Evolutionary conservation across 2,888 invertebrate species (phyloP), one percentile per base, ranked within the genome.

Genomic region (Clunio marinus): DNA sequence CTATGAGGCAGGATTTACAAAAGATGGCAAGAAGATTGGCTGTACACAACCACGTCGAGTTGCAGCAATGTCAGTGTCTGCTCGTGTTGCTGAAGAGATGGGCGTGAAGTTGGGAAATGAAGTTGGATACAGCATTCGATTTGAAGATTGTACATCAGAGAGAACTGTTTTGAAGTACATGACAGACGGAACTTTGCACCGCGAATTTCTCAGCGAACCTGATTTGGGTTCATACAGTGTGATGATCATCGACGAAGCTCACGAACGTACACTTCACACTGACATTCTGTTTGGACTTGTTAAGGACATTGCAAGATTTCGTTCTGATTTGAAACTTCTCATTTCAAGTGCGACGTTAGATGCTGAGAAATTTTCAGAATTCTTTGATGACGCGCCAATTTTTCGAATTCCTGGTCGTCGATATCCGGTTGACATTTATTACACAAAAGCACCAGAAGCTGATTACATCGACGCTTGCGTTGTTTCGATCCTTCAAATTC

Each of bases 31-130:
- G 81, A 88, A 89, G 78, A 93, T 98, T 74, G 98, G 97, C 1
- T 99, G 98, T 75, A 99, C 98, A 0, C 96, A 97, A 77, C 98
- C 99, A 0, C 83, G 98, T 71, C 83, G 99, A 77, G 99, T 99
- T 1, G 99, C 99, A 22, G 97, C 99, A 1, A 99, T 99, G 99
- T 96, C 96, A n/a, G 99, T 99, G 22, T 94, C 99, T 20, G 91
- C 97, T 2, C 86, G 99, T 77, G 99, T 99, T 1, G 93, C 98
- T 1, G 93, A 98, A 77, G 99, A 99, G 84, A 94, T 98, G 93
- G 86, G 87, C 72, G 91, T 93, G 0, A 99, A 98, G 80, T 82
- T 99, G 25, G 99, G 98, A 62, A 92, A 91, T 77, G 92, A 93
- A 81, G 93, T 93, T 60, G 89, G 90, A 2, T 90, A 90, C 73